Base-by-base conservation (phyloP, 2,113 vertebrate species). In the Oxyura jamaicensis region DNA sequence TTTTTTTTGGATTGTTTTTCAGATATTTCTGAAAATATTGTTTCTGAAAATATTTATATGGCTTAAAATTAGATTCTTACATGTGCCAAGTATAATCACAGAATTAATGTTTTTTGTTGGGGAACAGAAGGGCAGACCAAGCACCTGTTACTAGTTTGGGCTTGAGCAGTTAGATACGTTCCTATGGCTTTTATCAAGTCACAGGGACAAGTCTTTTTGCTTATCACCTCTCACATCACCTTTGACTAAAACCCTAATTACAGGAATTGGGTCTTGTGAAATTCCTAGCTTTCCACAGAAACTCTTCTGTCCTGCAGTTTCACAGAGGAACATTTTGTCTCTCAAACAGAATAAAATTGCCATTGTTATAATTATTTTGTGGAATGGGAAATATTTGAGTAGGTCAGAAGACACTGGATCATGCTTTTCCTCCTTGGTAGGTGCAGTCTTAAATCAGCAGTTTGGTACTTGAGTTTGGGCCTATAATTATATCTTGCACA, bases 21-120 rank as follows among this genome's bases (percentile, higher is more conserved):
- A 66, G 6, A 20, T 83, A 4, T 53, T 88, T 77, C 18, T 80
- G 35, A 86, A 91, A 39, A 25, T 60, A 3, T 53, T 87, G 46
- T 48, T 91, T 52, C 18, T 80, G 35, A 86, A 91, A 39, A 25
- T 60, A 3, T 53, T 87, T 92, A 44, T 59, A 8, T 2, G n/a
- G 8, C 29, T 28, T 46, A 50, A 31, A 39, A 29, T 76, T 81
- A 39, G 28, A 33, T 29, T 71, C 46, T 59, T 56, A 14, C 10
- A 11, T 14, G 3, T 41, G 25, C 56, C 59, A 13, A 55, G 59
- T 44, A 8, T n/a, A 1, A 1, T 31, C 12, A 4, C 1, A 85
- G 29, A 66, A 3, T 46, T 63, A 41, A 35, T 31, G 29, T 20
- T 72, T 72, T 15, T 81, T 82, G 4, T 17, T 79, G 42, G 11